A percentile compares a stretch with the other conserved stretches of the same genome.
Conservation (phyloP, 2,113 vertebrate species). For the Oriolus oriolus region DNA sequence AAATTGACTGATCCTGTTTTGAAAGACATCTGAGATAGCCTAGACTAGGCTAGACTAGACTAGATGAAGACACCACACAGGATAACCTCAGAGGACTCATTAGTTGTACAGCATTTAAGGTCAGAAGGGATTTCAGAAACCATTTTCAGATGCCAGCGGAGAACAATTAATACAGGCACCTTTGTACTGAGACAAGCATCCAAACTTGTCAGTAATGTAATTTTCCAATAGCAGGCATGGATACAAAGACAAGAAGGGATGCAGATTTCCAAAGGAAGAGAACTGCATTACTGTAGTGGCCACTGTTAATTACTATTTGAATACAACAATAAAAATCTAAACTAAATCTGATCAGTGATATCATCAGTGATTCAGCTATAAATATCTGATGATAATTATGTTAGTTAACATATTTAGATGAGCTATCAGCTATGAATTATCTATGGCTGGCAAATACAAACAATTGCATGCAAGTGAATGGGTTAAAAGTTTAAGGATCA, state of each 20-base stretch:
- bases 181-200: not conserved
- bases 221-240: not conserved
- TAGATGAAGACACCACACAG: not conserved
- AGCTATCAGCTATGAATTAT: not conserved
- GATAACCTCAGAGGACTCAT: not conserved
- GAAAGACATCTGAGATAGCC: not conserved
- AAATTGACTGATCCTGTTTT: not conserved
- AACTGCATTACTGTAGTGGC: not conserved
- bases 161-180: not conserved
- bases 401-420: not conserved
- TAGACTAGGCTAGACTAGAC: not conserved
- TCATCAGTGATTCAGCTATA: not conserved
- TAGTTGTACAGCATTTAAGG: not conserved
- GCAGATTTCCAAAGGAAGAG: not conserved
- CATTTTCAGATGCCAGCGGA: not conserved
- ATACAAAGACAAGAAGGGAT: not conserved
- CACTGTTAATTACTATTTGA: not conserved
- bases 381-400: not conserved
- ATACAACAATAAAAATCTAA: not conserved
- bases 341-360: not conserved
- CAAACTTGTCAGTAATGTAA: not conserved
- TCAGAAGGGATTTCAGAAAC: not conserved
- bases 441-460: not conserved
- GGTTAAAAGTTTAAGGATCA: not conserved
- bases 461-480: not conserved